Conservation (phyloP, 2,113 vertebrate genomes). For the Antechinus flavipes region DNA sequence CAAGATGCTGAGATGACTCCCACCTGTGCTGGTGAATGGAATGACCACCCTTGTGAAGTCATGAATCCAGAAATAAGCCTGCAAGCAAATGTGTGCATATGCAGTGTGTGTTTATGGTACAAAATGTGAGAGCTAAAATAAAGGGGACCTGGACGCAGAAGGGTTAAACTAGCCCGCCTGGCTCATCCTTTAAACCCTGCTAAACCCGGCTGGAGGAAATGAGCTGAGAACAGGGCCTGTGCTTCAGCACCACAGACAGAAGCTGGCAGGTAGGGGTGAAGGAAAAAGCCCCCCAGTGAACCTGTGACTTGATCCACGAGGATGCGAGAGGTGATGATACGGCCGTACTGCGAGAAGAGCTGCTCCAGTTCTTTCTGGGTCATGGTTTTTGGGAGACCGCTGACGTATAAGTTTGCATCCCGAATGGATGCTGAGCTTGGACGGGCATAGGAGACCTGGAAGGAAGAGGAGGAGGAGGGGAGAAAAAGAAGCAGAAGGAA, state of each 20-base stretch:
- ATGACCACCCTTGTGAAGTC: too few relatives aligned
- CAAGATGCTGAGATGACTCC: background rate
- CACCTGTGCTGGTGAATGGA: background rate
- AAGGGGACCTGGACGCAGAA: background rate
- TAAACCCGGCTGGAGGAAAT: accelerated
- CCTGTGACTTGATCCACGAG: conserved; percentile 99
- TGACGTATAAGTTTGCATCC: conserved; percentile 99
- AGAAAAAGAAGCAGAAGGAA: background rate
- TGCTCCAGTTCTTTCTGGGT: conserved; percentile 99
- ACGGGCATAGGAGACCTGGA: conserved; percentile 97
- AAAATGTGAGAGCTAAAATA: too few relatives aligned
- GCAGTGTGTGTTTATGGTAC: background rate
- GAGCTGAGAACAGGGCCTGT: background rate
- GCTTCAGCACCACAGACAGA: background rate
- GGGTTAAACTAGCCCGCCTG: background rate
- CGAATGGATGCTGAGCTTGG: conserved; percentile 99
- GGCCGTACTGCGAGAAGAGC: conserved; percentile 99
- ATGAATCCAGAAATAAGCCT: background rate
- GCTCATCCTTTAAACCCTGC: background rate
- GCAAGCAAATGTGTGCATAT: background rate
- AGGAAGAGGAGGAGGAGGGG: too few relatives aligned
- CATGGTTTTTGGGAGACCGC: conserved; percentile 99
- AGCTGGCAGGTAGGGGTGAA: background rate
- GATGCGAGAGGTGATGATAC: conserved; percentile 99
- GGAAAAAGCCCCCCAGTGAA: conserved; percentile 33